These are phyloP conservation scores for Chaetodon trifascialis DNA, from an alignment of 2,113 vertebrate genomes.

Conservation along the genomic window DNA sequence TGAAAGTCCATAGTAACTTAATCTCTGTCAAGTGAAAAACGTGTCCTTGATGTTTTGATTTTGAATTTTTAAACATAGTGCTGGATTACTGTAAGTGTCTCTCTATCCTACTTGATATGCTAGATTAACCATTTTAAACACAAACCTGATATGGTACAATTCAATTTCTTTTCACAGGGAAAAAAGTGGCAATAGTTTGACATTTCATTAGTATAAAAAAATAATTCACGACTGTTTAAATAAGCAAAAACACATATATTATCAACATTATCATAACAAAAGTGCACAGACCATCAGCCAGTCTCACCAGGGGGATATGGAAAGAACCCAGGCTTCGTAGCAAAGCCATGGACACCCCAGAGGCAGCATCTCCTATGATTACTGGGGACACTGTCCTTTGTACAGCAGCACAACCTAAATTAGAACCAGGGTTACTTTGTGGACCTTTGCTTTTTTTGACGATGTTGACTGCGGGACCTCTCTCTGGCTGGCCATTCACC, in stretches of 20 bases:
- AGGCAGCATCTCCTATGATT: conserved; percentile 81
- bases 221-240: background rate
- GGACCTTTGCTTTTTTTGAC: background rate
- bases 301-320: conserved; percentile 72
- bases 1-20: background rate
- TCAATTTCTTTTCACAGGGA: background rate
- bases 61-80: background rate
- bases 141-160: background rate
- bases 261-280: background rate
- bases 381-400: conserved; percentile 69
- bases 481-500: conserved; percentile 77
- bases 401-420: conserved; percentile 57
- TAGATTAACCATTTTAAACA: background rate
- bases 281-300: background rate
- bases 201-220: background rate
- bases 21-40: background rate
- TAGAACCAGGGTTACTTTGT: background rate
- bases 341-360: conserved; percentile 78
- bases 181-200: background rate
- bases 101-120: background rate
- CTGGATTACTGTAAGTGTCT: background rate
- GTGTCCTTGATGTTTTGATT: no score
- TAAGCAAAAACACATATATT: background rate
- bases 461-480: no score
- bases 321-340: conserved; percentile 79